phyloP scores from a whole-genome alignment of 2,113 vertebrate genomes.

The Salvator merianae region DNA sequence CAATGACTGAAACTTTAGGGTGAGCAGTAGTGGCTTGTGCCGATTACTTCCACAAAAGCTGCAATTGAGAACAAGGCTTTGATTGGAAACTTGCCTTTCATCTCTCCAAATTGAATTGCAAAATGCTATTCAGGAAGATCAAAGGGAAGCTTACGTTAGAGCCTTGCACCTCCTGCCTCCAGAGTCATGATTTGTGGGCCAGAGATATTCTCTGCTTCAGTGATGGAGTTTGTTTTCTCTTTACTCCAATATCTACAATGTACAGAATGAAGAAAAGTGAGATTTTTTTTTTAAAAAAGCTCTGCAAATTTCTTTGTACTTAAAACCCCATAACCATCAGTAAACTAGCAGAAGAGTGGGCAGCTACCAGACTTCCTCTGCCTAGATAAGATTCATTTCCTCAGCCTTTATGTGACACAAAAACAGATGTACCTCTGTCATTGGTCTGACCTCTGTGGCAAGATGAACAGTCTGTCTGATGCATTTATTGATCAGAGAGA shows the following conservation, averaged over 20 bases:
- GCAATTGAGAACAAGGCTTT: no score
- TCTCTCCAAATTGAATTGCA: no score
- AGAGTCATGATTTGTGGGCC: no score
- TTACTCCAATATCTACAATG: neutral
- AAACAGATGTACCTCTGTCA: conserved; percentile 73
- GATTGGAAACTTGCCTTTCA: no score
- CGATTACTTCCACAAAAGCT: no score
- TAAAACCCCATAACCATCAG: conserved; percentile 58
- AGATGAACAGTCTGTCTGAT: conserved; percentile 71
- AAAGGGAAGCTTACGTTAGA: no score
- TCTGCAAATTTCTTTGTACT: conserved; percentile 44
- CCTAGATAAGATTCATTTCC: conserved; percentile 68
- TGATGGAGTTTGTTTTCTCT: neutral
- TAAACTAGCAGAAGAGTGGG: conserved; percentile 46
- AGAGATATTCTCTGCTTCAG: neutral
- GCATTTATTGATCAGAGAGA: conserved; percentile 74
- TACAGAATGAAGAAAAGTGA: neutral
- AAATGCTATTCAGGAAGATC: no score
- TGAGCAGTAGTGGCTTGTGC: no score
- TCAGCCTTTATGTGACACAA: conserved; percentile 65
- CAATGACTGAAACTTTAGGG: no score
- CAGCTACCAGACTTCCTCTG: conserved; percentile 52
- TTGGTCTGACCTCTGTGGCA: conserved; percentile 69
- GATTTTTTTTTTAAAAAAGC: neutral
- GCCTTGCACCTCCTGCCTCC: no score